Evolutionary conservation across 2,113 vertebrate species (phyloP).

Genomic region (Oncorhynchus tshawytscha): DNA sequence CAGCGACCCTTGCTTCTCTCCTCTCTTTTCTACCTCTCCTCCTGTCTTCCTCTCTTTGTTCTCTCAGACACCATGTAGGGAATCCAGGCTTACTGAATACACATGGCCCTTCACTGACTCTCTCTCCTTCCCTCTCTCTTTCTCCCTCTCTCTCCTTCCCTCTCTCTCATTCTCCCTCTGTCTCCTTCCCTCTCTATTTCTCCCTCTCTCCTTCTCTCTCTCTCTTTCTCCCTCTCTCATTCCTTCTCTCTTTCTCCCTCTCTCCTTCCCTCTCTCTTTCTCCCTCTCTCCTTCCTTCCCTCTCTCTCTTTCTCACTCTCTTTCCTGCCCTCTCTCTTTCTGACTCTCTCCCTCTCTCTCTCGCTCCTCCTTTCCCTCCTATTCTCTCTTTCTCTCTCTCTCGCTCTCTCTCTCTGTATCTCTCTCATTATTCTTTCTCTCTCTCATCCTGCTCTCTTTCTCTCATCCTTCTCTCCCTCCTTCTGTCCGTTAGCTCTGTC

Average conservation of each 20-base stretch:
- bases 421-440: too few species aligned
- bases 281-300: too few species aligned
- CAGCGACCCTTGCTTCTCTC: not conserved
- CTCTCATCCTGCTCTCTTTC: not conserved
- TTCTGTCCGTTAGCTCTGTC: not conserved
- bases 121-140: not conserved
- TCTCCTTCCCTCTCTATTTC: not conserved
- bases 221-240: too few species aligned
- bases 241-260: too few species aligned
- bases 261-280: too few species aligned
- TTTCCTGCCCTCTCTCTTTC: not conserved
- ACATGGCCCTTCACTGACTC: not conserved
- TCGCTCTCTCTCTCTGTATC: too few species aligned
- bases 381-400: not conserved
- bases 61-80: slow-evolving; percentile 30
- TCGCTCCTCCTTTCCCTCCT: too few species aligned
- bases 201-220: too few species aligned
- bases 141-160: not conserved
- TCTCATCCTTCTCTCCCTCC: slow-evolving; percentile 53
- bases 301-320: too few species aligned
- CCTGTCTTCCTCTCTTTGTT: slow-evolving; percentile 50
- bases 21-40: slow-evolving; percentile 1
- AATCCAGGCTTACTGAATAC: not conserved
- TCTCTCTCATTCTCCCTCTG: not conserved
- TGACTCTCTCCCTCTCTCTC: not conserved